A percentile compares a stretch with the other conserved stretches of the same genome.
phyloP scores from a whole-genome alignment of 2,888 invertebrate genomes.

The Dasypolia templi region DNA sequence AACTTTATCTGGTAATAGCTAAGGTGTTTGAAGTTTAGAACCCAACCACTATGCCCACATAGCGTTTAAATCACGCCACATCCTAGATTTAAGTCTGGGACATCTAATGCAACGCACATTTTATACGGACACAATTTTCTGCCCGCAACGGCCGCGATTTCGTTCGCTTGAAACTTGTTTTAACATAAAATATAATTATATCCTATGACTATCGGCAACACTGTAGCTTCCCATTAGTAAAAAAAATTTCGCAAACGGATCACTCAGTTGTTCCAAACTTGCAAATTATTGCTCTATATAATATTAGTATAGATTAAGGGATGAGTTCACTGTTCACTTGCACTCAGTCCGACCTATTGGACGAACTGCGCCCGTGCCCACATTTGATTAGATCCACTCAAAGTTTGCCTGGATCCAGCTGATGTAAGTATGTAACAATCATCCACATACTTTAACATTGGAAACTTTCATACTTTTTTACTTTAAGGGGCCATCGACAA shows the following conservation, averaged over 20 bases:
- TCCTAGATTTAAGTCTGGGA: not conserved
- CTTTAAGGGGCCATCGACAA: not conserved
- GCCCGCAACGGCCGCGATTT: not conserved
- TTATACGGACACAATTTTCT: not conserved
- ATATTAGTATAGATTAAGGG: not conserved
- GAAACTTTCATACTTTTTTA: constrained; percentile 23
- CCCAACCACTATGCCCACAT: not conserved
- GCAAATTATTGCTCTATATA: not conserved
- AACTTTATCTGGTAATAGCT: not conserved
- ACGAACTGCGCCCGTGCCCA: constrained; percentile 10
- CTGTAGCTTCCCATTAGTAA: not conserved
- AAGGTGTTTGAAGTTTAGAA: not conserved
- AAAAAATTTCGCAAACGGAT: not conserved
- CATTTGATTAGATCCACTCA: constrained; percentile 29
- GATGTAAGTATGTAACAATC: constrained; percentile 14
- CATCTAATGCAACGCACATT: not conserved
- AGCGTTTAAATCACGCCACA: not conserved
- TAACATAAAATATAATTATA: not conserved
- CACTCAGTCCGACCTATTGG: not conserved
- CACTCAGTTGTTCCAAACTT: not conserved
- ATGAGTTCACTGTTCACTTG: constrained; percentile 8
- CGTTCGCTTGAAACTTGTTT: not conserved
- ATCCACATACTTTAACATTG: not conserved
- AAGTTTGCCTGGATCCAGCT: not conserved
- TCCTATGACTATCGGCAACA: not conserved